Base-by-base conservation (phyloP, 2,113 vertebrate species). In the Leptobrachium ailaonicum region DNA sequence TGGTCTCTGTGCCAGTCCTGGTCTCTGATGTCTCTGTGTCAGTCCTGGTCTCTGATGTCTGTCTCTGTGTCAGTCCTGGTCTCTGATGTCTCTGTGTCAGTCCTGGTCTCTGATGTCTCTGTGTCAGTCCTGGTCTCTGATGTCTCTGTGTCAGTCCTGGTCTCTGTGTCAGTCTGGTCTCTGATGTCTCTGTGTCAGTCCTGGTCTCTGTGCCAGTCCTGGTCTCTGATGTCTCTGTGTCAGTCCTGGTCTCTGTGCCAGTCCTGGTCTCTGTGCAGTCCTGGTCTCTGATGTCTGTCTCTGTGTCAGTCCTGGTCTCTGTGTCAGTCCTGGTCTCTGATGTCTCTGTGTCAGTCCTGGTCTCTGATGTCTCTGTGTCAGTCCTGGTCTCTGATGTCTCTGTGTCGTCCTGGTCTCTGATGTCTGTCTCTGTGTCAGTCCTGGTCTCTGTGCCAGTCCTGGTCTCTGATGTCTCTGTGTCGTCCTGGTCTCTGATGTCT, bases 351-450 rank as follows among this genome's bases (percentile, higher is more conserved):
- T 68, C 66, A 5, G 10, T 7, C 20, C 11, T 8, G 0, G 47
- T 50, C 10, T 41, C 64, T 66, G 7, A 50, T 69, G 66, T 56
- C 2, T 56, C 12, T 69, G 47, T 69, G 43, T 58, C 32, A 1
- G 9, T 58, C 50, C 13, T 9, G 41, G 7, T 67, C 13, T 69
- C 12, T 68, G 5, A 50, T 45, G 41, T 63, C 43, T 50, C 12
- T 66, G 14, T 72, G 41, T 53, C 69, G 4, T 71, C n/a, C 10
- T n/a, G 50, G 13, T 54, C 13, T 71, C 64, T 9, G 58, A 45
- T 56, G 63, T 74, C 13, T 73, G 53, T 60, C 9, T 80, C 13
- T 80, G 70, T 80, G 6, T 47, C 40, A 56, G 50, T 60, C 14
- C 42, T 20, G 56, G 32, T 54, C 56, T 71, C 13, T 73, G 6